Percentiles rank a stretch among this genome's conserved stretches.
These are phyloP conservation scores for Tetragonisca angustula DNA, from an alignment of 2,888 invertebrate species.

Conservation along the genomic window DNA sequence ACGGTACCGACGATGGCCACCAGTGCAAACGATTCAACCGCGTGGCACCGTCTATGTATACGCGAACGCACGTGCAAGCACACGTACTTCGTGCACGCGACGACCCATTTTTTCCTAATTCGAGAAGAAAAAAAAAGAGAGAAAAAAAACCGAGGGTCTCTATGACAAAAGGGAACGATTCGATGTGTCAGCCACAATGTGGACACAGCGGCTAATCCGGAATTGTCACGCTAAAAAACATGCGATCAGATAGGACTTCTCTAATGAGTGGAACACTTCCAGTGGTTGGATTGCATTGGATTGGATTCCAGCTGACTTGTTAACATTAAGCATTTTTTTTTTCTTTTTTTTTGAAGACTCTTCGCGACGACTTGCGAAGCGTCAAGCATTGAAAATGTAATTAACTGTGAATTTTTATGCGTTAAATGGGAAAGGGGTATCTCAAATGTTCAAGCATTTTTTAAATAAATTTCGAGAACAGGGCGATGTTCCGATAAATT, in stretches of 20 bases:
- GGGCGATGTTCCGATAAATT: too few relatives aligned
- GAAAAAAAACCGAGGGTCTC: constrained; percentile 61
- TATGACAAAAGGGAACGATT: constrained; percentile 65
- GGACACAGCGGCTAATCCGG: constrained; percentile 21
- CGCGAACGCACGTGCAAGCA: constrained; percentile 20
- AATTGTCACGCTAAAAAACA: constrained; percentile 27
- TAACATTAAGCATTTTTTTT: too few relatives aligned
- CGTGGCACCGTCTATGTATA: constrained; percentile 21
- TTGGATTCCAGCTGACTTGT: too few relatives aligned
- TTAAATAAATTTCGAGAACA: too few relatives aligned
- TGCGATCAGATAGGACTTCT: not conserved
- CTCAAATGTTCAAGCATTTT: too few relatives aligned
- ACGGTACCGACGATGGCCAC: constrained; percentile 18
- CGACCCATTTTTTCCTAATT: constrained; percentile 71
- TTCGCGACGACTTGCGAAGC: too few relatives aligned
- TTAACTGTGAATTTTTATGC: not conserved
- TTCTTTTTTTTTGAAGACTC: too few relatives aligned
- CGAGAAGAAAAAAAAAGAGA: constrained; percentile 41
- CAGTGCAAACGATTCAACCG: constrained; percentile 19
- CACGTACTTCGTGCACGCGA: constrained; percentile 11
- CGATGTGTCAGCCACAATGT: constrained; percentile 14
- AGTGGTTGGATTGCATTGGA: fast-evolving
- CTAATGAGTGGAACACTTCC: not conserved
- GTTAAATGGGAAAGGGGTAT: not conserved
- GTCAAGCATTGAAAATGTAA: not conserved